Percentiles rank a stretch among this genome's conserved stretches.
phyloP scores from a whole-genome alignment of 1,140 invertebrate genomes.

The Diplogasteroides magnus region DNA sequence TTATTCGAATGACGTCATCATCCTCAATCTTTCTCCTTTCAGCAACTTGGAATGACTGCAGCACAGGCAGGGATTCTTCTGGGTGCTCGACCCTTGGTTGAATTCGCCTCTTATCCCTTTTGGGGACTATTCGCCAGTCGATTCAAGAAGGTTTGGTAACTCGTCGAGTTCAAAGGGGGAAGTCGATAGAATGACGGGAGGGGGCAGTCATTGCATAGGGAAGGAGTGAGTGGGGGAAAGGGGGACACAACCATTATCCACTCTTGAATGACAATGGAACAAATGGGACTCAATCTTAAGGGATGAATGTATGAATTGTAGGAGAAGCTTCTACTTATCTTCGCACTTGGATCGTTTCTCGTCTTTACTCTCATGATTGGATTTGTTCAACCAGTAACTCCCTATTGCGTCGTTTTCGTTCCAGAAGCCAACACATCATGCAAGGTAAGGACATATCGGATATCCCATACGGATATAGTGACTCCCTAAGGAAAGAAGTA shows the following conservation, averaged over 20 bases:
- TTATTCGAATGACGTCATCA: too few species aligned
- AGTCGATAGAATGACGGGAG: too few species aligned
- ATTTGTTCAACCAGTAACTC: constrained; percentile 84
- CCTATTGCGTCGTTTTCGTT: constrained; percentile 75
- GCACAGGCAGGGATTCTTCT: constrained; percentile 67
- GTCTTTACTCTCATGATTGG: constrained; percentile 90
- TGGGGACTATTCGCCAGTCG: constrained; percentile 88
- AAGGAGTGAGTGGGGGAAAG: background rate
- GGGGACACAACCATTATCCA: background rate
- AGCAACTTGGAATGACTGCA: constrained; percentile 63
- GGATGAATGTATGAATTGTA: background rate
- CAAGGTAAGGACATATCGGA: constrained; percentile 28
- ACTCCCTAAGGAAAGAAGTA: too few species aligned
- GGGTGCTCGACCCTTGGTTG: constrained; percentile 87
- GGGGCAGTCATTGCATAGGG: background rate
- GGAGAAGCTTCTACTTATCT: constrained; percentile 74
- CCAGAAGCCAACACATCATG: constrained; percentile 61
- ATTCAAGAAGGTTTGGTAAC: constrained; percentile 61
- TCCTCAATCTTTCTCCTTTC: too few species aligned
- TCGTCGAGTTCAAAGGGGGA: too few species aligned
- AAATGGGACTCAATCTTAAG: background rate
- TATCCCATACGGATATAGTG: background rate
- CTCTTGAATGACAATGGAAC: background rate
- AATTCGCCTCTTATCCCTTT: constrained; percentile 93
- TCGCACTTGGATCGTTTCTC: constrained; percentile 86